Evolutionary conservation across 2,113 vertebrate species (phyloP), one percentile per base, ranked within the genome.

Genomic region (Falco punctatus): DNA sequence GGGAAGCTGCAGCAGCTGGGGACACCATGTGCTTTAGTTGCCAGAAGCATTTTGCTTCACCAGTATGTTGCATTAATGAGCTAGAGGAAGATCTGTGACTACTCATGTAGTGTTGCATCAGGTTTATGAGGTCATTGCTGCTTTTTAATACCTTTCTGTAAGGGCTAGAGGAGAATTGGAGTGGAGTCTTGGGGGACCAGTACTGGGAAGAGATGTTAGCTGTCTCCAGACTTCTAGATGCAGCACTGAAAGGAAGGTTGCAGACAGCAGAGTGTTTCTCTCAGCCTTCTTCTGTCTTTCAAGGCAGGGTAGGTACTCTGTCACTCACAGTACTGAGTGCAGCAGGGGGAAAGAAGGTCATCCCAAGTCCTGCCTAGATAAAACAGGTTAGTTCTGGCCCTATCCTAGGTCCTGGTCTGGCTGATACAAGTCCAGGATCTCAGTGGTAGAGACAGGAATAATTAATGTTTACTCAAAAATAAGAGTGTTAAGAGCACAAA

Each of bases 81-180:
- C 86, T 57, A 57, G 30, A 62, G 67, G 42, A 78, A 54, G 64
- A 49, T 51, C 84, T 70, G 70, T 33, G 66, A 13, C 74, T 82
- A 90, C 86, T 86, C n/a, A 4, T 66, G 26, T 17, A 3, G 65
- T 28, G 62, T 97, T 97, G 95, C 94, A 95, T 97, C 96, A 97
- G 93, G 54, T 90, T 87, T 44, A 69, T 92, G 93, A 97, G 74
- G 74, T 97, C 95, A 96, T 69, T 89, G 81, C 89, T 91, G 86
- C 84, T 92, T 81, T 64, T 61, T 57, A 61, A 44, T 69, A 15
- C 81, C 66, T 52, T 42, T 79, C 44, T 71, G 11, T 30, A 67
- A 65, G 40, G 80, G 86, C 83, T 91, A 61, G 73, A 91, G n/a
- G 75, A 52, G 72, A 81, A 71, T 5, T 11, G 62, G 49, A 81